Evolutionary conservation across 2,797 vertebrate species (phyloP).

Genomic region (Melanotaenia pygmaea): DNA sequence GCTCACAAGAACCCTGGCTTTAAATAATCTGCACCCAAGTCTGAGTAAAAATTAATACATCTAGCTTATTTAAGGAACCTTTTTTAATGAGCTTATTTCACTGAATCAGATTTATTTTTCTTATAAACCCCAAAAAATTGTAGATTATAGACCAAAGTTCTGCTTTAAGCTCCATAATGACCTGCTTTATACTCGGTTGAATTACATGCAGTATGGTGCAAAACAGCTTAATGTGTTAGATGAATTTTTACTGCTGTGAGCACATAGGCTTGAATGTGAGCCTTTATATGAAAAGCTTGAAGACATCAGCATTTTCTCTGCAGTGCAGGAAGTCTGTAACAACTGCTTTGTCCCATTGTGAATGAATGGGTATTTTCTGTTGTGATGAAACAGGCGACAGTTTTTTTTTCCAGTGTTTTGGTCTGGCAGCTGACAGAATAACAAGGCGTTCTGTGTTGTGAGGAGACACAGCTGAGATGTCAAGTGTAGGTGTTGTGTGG

Average conservation of each 20-base stretch:
- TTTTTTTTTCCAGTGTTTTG: constrained; percentile 41
- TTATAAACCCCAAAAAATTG: neutral
- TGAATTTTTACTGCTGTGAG: neutral
- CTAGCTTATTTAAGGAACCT: neutral
- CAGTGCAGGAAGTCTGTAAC: constrained; percentile 23
- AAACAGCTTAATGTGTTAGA: neutral
- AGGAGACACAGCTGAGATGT: constrained; percentile 40
- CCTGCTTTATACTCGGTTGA: too few species aligned
- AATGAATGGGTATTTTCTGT: constrained; percentile 45
- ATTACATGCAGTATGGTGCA: neutral
- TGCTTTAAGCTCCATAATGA: neutral
- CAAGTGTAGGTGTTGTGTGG: constrained; percentile 47
- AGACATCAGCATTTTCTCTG: constrained; percentile 9
- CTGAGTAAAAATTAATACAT: neutral
- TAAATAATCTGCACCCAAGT: neutral
- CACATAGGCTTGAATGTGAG: neutral
- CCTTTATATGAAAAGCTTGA: neutral
- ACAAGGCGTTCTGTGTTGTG: constrained; percentile 63
- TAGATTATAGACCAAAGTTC: neutral
- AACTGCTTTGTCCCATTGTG: constrained; percentile 34
- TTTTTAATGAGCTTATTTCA: too few species aligned
- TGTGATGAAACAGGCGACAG: constrained; percentile 25
- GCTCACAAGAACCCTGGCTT: neutral
- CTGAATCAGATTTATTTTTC: too few species aligned
- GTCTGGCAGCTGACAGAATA: constrained; percentile 38